These are phyloP conservation scores for Loripinus fragilis DNA, from an alignment of 2,888 invertebrate species.

Conservation along the genomic window DNA sequence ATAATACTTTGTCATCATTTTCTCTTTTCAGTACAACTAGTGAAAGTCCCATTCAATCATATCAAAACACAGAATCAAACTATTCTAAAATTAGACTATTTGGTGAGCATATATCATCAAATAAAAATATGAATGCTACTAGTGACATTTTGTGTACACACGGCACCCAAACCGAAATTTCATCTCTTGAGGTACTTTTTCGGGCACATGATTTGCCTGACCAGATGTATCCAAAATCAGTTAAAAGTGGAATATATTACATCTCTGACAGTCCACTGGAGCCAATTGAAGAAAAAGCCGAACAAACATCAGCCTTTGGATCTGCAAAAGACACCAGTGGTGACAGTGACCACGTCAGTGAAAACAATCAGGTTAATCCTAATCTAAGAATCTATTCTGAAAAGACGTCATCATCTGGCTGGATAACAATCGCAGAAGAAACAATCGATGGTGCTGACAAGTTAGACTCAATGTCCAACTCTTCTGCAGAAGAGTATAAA, in stretches of 20 bases:
- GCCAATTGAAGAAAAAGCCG: neutral
- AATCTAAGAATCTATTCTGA: neutral
- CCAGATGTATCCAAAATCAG: neutral
- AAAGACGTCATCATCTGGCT: neutral
- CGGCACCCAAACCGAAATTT: conserved; percentile 1
- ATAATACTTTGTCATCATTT: too few relatives aligned
- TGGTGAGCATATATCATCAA: too few relatives aligned
- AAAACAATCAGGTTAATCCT: neutral
- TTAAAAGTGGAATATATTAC: conserved; percentile 1
- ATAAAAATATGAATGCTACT: too few relatives aligned
- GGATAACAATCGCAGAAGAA: neutral
- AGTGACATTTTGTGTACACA: neutral
- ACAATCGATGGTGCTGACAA: neutral
- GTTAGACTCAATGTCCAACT: neutral
- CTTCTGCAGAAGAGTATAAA: neutral
- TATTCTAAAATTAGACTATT: too few relatives aligned
- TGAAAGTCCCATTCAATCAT: too few relatives aligned
- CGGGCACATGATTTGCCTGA: neutral
- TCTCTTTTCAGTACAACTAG: too few relatives aligned
- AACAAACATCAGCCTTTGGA: neutral
- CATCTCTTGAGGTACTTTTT: neutral
- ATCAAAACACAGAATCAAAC: too few relatives aligned
- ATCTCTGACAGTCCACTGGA: conserved; percentile 9
- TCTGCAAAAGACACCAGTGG: neutral
- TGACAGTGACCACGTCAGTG: neutral